Conservation (phyloP, 2,113 vertebrate species). For the Tachycineta bicolor region DNA sequence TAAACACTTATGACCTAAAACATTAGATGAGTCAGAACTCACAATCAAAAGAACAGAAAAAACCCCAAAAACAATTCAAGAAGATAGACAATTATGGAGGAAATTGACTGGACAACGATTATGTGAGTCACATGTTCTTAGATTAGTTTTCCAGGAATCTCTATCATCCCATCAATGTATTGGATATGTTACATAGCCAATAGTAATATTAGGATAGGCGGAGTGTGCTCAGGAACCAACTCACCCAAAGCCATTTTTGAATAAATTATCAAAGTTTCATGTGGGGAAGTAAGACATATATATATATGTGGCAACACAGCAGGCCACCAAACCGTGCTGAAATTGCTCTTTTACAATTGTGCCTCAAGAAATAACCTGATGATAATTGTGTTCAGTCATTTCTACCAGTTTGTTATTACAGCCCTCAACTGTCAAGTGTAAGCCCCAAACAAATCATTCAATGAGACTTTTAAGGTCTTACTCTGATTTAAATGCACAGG, state of each 20-base stretch:
- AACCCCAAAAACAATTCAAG: neutral
- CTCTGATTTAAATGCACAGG: fast-evolving
- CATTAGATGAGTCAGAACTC: neutral
- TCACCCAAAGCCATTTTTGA: neutral
- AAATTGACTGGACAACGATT: neutral
- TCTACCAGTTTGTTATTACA: neutral
- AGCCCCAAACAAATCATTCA: neutral
- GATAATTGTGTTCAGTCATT: neutral
- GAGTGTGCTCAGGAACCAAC: neutral
- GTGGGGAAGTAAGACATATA: neutral
- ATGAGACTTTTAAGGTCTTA: neutral
- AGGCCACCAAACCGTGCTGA: neutral
- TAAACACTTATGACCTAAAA: neutral
- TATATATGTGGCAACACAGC: neutral
- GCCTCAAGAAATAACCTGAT: neutral
- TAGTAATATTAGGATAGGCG: neutral
- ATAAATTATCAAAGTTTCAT: neutral
- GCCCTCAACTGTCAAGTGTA: neutral
- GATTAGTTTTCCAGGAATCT: neutral
- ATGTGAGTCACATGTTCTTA: neutral
- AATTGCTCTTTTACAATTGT: neutral
- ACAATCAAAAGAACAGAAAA: fast-evolving
- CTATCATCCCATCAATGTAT: neutral
- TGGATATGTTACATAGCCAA: neutral
- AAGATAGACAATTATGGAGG: neutral